Evolutionary conservation across 2,113 vertebrate genomes (phyloP), one percentile per base, ranked within the genome.

Genomic region (Spea multiplicata): DNA sequence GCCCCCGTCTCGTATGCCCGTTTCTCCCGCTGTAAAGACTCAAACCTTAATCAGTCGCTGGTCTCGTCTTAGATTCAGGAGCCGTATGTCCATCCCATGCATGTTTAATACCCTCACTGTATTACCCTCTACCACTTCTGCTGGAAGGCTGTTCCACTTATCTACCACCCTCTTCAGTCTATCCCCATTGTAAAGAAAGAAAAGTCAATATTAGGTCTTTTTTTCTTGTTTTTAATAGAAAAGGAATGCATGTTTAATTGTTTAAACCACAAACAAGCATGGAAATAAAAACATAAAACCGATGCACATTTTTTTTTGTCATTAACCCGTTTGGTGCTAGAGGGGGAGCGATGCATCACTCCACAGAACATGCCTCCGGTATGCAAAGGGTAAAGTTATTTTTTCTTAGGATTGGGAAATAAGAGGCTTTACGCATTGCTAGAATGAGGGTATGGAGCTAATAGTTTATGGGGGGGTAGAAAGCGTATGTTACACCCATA

Each of bases 191-290:
- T 30, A 30, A 30, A 30, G 30, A 30, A 30, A 30, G 30, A 30
- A 30, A 30, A 30, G 30, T 30, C 30, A 30, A 30, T 30, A 30
- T 30, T 30, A 2, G 30, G 30, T 65, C 30, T 65, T 17, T 65
- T 17, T 65, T 65, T 65, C 7, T 65, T 65, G 44, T 75, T 65
- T 30, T 30, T 30, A 30, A 30, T 30, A 30, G 30, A 30, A 30
- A 30, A 97, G 69, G 86, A 91, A 44, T 98, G 95, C 81, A 95
- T 71, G 55, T 71, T 78, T 78, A 78, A 65, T 78, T 17, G 57
- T 47, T 65, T 44, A 78, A 78, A 64, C 68, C 67, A 78, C 76
- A 78, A 71, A 78, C 76, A 78, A 71, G 76, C 76, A 78, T 71
- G 68, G 65, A 78, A 78, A 78, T 78, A 71, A 64, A 71, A 62